phyloP scores from a whole-genome alignment of 92 coral and sea anemone genomes.

The Actinostola sp. region DNA sequence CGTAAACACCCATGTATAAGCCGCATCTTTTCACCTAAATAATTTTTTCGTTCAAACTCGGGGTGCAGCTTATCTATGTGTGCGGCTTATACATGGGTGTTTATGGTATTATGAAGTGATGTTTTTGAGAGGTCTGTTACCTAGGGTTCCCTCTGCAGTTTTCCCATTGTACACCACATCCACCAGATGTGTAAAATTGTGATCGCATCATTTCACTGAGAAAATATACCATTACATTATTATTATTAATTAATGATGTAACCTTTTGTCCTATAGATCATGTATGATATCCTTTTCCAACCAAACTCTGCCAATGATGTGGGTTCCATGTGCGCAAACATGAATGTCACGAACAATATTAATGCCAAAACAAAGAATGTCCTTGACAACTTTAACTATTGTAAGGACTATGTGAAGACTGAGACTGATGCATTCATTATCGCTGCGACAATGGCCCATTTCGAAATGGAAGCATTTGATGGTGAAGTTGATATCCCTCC shows the following conservation, averaged over 20 bases:
- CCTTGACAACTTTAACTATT: constrained; percentile 68
- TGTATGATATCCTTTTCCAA: constrained; percentile 43
- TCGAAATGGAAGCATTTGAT: constrained; percentile 47
- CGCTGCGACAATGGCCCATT: constrained; percentile 59
- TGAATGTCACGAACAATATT: constrained; percentile 55
- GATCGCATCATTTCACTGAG: no score
- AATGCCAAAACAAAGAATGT: constrained; percentile 76
- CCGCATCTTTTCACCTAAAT: no score
- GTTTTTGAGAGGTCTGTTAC: no score
- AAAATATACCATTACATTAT: neutral
- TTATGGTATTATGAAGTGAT: no score
- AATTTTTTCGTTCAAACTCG: no score
- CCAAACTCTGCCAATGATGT: constrained; percentile 44
- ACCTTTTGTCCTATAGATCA: constrained; percentile 18
- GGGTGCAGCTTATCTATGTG: no score
- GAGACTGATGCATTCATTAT: constrained; percentile 65
- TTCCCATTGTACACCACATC: no score
- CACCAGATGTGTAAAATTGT: no score
- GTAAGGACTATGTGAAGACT: constrained; percentile 58
- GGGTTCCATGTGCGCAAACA: constrained; percentile 54
- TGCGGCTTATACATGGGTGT: no score
- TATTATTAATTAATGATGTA: neutral
- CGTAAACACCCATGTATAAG: no score
- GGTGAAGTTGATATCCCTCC: constrained; percentile 13
- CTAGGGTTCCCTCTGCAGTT: no score